Conservation (phyloP, 1,140 invertebrate genomes). For the Heliconius hewitsoni region DNA sequence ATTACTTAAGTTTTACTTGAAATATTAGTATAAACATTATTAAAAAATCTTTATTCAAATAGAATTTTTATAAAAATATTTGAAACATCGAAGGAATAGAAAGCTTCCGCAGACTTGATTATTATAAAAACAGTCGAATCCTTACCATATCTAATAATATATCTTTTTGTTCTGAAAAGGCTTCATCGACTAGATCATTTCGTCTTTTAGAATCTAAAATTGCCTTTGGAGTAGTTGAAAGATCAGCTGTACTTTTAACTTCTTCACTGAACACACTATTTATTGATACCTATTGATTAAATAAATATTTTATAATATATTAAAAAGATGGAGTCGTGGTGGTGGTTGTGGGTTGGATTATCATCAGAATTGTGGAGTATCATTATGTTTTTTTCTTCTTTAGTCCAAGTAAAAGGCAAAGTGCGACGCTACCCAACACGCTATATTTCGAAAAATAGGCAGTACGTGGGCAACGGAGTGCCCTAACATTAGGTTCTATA, state of each 20-base stretch:
- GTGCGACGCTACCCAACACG: not conserved
- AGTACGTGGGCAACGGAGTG: not conserved
- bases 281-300: not conserved
- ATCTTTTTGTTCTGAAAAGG: constrained; percentile 67
- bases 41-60: too few species aligned
- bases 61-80: not conserved
- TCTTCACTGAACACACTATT: not conserved
- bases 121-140: not conserved
- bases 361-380: not conserved
- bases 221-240: constrained; percentile 32
- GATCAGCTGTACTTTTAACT: not conserved
- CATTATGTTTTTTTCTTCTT: not conserved
- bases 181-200: constrained; percentile 54
- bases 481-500: not conserved
- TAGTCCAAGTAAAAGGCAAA: not conserved
- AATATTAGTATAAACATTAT: not conserved
- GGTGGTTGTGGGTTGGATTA: not conserved
- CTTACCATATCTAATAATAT: constrained; percentile 62
- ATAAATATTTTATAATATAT: not conserved
- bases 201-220: constrained; percentile 48
- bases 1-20: not conserved
- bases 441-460: not conserved
- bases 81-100: not conserved
- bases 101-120: too few species aligned
- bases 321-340: not conserved